These are phyloP conservation scores for Botia almorhae DNA, from an alignment of 2,797 vertebrate species.

Conservation along the genomic window DNA sequence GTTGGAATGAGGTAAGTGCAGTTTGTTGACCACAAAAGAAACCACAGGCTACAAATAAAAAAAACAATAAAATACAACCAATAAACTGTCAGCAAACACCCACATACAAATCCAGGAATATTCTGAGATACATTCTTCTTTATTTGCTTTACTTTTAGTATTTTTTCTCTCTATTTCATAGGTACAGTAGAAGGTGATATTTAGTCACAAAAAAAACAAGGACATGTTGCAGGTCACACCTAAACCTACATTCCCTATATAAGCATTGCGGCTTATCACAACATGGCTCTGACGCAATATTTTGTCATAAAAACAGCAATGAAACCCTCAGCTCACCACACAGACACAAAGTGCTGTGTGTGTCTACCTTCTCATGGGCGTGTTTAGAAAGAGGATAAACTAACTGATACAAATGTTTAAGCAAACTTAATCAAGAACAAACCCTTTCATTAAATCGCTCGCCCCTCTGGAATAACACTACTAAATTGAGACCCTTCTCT, in stretches of 20 bases:
- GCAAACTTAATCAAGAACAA: slow-evolving; percentile 20
- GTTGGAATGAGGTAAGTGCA: too few species aligned
- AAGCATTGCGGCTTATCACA: neutral
- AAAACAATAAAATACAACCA: slow-evolving; percentile 12
- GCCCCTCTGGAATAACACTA: slow-evolving; percentile 19
- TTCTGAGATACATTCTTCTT: neutral
- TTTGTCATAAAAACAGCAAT: neutral
- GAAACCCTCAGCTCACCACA: neutral
- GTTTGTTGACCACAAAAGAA: slow-evolving; percentile 31
- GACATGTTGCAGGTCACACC: neutral
- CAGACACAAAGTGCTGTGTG: neutral
- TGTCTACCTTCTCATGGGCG: neutral
- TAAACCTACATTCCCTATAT: neutral
- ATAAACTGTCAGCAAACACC: slow-evolving; percentile 20
- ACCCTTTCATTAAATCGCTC: slow-evolving; percentile 28
- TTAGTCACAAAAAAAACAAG: neutral
- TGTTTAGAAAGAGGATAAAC: slow-evolving; percentile 9
- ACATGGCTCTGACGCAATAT: neutral
- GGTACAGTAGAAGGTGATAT: too few species aligned
- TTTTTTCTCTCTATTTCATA: neutral
- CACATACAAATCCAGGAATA: slow-evolving; percentile 22
- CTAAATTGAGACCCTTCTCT: slow-evolving; percentile 41
- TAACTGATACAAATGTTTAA: slow-evolving; percentile 27
- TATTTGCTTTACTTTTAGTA: neutral
- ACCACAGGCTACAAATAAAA: slow-evolving; percentile 32